Evolutionary conservation across 2,888 invertebrate species (phyloP).

Genomic region (Drosophila monieri): DNA sequence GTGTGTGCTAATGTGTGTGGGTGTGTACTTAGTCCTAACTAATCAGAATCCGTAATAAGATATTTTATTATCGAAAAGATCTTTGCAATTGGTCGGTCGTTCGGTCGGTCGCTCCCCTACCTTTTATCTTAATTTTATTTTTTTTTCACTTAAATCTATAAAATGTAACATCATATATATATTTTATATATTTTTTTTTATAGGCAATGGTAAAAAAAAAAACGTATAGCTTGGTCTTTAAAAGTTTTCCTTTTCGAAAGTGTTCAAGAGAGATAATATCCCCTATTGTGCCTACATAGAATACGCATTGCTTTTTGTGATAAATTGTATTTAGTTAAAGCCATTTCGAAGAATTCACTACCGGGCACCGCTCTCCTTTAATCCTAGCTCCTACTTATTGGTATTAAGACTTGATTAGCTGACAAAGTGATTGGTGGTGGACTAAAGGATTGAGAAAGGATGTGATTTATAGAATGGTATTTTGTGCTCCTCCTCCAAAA

Average conservation of each 20-base stretch:
- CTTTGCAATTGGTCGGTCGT: conserved; percentile 75
- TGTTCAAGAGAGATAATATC: conserved; percentile 24
- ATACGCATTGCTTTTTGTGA: conserved; percentile 34
- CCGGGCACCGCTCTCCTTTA: conserved; percentile 64
- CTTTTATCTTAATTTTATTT: conserved; percentile 12
- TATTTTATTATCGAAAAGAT: conserved; percentile 43
- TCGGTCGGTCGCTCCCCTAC: conserved; percentile 77
- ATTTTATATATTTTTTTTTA: conserved; percentile 34
- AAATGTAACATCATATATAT: conserved; percentile 34
- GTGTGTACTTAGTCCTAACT: conserved; percentile 27
- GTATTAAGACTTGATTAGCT: conserved; percentile 40
- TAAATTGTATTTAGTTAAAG: conserved; percentile 74
- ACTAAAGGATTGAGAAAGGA: neutral
- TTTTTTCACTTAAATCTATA: conserved; percentile 3
- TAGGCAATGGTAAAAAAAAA: conserved; percentile 45
- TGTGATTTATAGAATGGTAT: neutral
- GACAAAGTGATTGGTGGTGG: conserved; percentile 18
- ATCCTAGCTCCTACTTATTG: conserved; percentile 25
- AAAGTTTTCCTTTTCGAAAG: conserved; percentile 5
- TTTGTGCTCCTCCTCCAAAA: neutral
- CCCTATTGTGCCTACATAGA: conserved; percentile 28
- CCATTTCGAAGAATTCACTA: conserved; percentile 80
- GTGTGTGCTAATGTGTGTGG: conserved; percentile 17
- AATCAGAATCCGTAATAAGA: conserved; percentile 22
- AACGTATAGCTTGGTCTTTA: conserved; percentile 46